Evolutionary conservation across 2,888 invertebrate species (phyloP).

Genomic region (Melanostoma scalare): DNA sequence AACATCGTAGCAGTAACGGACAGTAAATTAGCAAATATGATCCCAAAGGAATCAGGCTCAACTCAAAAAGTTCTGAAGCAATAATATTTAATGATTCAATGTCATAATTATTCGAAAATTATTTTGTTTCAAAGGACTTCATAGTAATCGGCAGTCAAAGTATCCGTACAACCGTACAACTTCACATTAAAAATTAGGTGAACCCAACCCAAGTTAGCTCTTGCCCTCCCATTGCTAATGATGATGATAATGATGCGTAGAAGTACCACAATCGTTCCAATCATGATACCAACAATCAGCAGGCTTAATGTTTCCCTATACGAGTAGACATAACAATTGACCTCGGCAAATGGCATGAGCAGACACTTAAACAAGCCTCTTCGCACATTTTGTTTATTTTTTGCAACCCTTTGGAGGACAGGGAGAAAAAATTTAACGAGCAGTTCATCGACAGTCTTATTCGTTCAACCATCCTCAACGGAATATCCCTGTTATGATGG

Average conservation of each 20-base stretch:
- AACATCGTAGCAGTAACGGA: no score
- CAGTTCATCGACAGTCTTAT: slow-evolving; percentile 4
- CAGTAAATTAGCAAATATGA: no score
- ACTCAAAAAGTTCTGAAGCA: no score
- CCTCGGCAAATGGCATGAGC: not conserved
- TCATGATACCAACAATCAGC: not conserved
- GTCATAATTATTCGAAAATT: no score
- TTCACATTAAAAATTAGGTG: no score
- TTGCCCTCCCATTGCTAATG: not conserved
- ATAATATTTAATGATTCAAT: no score
- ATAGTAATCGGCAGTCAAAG: no score
- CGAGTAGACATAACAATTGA: not conserved
- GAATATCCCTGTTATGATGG: not conserved
- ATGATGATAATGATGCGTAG: not conserved
- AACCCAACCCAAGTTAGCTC: no score
- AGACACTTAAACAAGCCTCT: not conserved
- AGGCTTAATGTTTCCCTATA: not conserved
- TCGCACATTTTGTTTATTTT: not conserved
- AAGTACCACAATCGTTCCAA: not conserved
- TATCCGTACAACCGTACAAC: no score
- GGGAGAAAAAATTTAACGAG: not conserved
- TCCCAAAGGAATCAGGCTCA: no score
- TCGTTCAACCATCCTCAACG: not conserved
- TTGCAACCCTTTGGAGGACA: not conserved
- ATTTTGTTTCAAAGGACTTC: no score